These are phyloP conservation scores for Sarcophaga variegata DNA, from an alignment of 2,888 invertebrate genomes.

Conservation along the genomic window DNA sequence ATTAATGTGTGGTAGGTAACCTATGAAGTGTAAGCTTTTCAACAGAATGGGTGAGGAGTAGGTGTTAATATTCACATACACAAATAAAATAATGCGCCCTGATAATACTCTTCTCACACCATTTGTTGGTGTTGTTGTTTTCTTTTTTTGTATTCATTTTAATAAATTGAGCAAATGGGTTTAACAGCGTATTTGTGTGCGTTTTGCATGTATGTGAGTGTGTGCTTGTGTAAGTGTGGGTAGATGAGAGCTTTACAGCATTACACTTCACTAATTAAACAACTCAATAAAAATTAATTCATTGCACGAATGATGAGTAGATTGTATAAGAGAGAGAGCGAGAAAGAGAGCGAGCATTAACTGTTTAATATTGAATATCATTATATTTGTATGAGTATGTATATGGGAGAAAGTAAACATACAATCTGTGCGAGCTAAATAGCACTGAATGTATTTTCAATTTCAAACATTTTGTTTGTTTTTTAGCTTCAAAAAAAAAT, in stretches of 20 bases:
- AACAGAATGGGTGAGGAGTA: too few species aligned
- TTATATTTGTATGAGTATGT: neutral
- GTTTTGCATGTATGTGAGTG: slow-evolving; percentile 28
- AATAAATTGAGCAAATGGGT: neutral
- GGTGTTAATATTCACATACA: too few species aligned
- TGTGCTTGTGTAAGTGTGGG: slow-evolving; percentile 23
- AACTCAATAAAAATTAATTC: slow-evolving; percentile 60
- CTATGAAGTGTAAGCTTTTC: too few species aligned
- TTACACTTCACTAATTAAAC: slow-evolving; percentile 65
- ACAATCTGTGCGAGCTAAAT: too few species aligned
- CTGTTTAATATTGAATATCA: slow-evolving; percentile 15
- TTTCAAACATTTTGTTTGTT: too few species aligned
- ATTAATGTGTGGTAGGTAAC: neutral
- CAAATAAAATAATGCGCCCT: too few species aligned
- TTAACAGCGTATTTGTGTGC: neutral
- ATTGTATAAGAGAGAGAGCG: neutral
- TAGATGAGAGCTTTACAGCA: slow-evolving; percentile 33
- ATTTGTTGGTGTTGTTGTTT: too few species aligned
- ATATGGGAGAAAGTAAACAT: too few species aligned
- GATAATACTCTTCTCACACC: too few species aligned
- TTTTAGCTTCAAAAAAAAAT: too few species aligned
- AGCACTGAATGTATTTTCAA: too few species aligned
- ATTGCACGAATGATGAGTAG: slow-evolving; percentile 37
- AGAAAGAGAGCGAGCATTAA: neutral
- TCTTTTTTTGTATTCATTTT: neutral